These are phyloP conservation scores for Ptychobarbus kaznakovi DNA, from an alignment of 2,797 vertebrate species.

Conservation along the genomic window DNA sequence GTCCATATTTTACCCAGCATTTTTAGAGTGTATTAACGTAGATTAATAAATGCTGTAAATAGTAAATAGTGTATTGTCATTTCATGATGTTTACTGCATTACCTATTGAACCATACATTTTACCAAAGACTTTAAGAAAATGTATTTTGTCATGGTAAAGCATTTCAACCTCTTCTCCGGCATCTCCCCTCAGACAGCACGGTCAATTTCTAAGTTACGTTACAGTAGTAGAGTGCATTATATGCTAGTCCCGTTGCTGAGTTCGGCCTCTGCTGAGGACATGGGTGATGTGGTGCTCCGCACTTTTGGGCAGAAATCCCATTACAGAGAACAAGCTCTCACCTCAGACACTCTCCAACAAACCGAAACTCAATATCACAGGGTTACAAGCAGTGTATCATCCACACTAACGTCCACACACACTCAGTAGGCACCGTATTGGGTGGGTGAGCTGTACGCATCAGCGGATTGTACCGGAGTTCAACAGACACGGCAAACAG, in stretches of 20 bases:
- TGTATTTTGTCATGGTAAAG: conserved; percentile 25
- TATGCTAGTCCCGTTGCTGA: neutral
- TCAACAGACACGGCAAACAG: conserved; percentile 42
- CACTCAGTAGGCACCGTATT: conserved; percentile 22
- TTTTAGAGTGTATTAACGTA: neutral
- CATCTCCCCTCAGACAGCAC: conserved; percentile 37
- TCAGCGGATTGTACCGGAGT: conserved; percentile 32
- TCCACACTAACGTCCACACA: conserved; percentile 40
- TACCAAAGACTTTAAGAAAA: neutral
- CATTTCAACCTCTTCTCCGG: conserved; percentile 19
- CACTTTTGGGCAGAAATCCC: conserved; percentile 48
- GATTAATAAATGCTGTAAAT: neutral
- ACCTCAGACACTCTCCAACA: conserved; percentile 46
- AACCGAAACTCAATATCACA: conserved; percentile 51
- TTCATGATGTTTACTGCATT: neutral
- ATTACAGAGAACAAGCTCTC: conserved; percentile 49
- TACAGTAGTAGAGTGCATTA: conserved; percentile 55
- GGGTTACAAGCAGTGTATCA: conserved; percentile 44
- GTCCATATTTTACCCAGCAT: too few species aligned
- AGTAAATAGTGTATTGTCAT: neutral
- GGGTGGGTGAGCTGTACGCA: conserved; percentile 39
- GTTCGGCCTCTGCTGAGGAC: conserved; percentile 28
- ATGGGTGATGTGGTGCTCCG: conserved; percentile 40
- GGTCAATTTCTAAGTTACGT: conserved; percentile 51
- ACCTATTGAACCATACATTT: neutral